Percentiles rank a stretch among this genome's conserved stretches.
Evolutionary conservation across 2,113 vertebrate genomes (phyloP).

Genomic region (Catagonus wagneri): DNA sequence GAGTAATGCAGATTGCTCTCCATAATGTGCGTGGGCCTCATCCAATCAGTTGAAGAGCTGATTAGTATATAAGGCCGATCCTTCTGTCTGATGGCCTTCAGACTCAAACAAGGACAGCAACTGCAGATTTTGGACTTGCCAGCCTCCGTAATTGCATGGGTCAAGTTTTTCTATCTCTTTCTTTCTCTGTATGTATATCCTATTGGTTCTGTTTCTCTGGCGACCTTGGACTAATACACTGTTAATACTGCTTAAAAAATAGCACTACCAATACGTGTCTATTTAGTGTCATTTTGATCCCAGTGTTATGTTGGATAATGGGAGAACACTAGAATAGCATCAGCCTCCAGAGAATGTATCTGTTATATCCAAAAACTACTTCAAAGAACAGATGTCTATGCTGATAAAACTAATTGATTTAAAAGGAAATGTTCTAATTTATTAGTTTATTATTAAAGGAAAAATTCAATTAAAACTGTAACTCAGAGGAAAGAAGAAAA

Average conservation of each 20-base stretch:
- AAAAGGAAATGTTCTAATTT: neutral
- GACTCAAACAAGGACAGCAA: neutral
- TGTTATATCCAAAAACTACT: neutral
- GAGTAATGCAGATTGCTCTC: neutral
- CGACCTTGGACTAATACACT: neutral
- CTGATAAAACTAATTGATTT: neutral
- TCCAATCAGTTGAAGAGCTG: neutral
- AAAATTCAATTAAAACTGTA: slow-evolving; percentile 18
- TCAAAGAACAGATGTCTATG: neutral
- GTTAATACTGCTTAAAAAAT: slow-evolving; percentile 35
- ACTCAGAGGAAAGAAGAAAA: slow-evolving; percentile 11
- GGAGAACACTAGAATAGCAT: neutral
- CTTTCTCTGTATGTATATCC: neutral
- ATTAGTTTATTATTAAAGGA: neutral
- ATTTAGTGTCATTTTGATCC: neutral
- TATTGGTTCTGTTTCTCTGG: neutral
- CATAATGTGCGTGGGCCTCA: neutral
- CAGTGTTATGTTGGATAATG: neutral
- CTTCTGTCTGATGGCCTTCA: neutral
- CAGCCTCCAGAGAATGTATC: neutral
- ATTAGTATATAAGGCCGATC: neutral
- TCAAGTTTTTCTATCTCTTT: neutral
- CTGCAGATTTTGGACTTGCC: neutral
- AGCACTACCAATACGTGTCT: neutral
- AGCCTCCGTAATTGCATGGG: neutral